Percentiles rank a stretch among this genome's conserved stretches.
phyloP scores from a whole-genome alignment of 2,888 invertebrate species.

The Leucophora obtusa region DNA sequence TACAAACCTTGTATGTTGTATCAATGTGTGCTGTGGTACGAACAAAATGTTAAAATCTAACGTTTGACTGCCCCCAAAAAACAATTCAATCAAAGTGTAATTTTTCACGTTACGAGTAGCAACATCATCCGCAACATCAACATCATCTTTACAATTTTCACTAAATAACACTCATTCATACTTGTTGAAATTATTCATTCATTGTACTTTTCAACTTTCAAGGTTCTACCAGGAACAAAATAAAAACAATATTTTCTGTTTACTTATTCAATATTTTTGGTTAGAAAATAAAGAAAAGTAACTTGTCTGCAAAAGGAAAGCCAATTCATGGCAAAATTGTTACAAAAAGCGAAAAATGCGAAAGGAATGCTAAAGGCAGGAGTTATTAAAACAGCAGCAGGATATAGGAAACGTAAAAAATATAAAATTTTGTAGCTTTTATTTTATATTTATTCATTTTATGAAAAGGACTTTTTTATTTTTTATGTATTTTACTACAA shows the following conservation, averaged over 20 bases:
- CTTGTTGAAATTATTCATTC: not conserved
- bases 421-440: conserved; percentile 1
- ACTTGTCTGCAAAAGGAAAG: conserved; percentile 30
- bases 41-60: conserved; percentile 15
- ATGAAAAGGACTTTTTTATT: conserved; percentile 2
- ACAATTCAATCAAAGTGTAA: conserved; percentile 23
- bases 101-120: not conserved
- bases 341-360: not conserved
- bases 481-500: not conserved
- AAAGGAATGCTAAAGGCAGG: conserved; percentile 7
- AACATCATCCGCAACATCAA: conserved; percentile 2
- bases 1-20: not conserved
- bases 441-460: conserved; percentile 32
- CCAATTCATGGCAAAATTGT: conserved; percentile 38
- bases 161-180: conserved; percentile 3
- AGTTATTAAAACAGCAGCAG: conserved; percentile 19
- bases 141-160: conserved; percentile 10
- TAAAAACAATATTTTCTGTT: not conserved
- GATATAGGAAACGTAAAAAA: conserved; percentile 29
- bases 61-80: conserved; percentile 13
- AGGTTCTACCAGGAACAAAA: conserved; percentile 28
- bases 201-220: conserved; percentile 26
- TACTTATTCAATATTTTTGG: conserved; percentile 15
- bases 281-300: conserved; percentile 14
- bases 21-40: not conserved